These are phyloP conservation scores for Anguilla japonica DNA, from an alignment of 2,113 vertebrate genomes.

Conservation along the genomic window DNA sequence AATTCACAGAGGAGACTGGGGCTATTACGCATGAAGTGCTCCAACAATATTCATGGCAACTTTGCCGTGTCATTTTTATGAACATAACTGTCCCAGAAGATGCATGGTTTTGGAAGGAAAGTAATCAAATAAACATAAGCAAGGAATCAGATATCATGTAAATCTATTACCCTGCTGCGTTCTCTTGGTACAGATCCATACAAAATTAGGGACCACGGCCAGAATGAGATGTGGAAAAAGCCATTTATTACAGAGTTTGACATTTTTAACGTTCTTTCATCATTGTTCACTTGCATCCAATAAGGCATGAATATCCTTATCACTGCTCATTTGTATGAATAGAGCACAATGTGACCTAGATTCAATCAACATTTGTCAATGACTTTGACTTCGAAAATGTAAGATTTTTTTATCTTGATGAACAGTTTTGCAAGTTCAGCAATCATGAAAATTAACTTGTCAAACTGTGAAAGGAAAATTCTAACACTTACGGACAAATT, in stretches of 20 bases:
- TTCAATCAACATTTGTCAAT: not conserved
- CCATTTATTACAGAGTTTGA: not conserved
- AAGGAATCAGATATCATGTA: not conserved
- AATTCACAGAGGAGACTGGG: not conserved
- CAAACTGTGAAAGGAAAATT: not conserved
- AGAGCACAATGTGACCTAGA: not conserved
- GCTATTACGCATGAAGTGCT: not conserved
- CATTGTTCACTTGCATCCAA: not conserved
- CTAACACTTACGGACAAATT: too few species aligned
- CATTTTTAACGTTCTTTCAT: not conserved
- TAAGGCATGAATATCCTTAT: not conserved
- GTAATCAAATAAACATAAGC: slow-evolving; percentile 11
- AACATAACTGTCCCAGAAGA: not conserved
- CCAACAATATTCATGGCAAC: not conserved
- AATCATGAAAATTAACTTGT: not conserved
- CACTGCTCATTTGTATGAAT: not conserved
- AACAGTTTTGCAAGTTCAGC: too few species aligned
- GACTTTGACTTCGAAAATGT: not conserved
- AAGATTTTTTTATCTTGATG: too few species aligned
- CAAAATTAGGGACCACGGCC: not conserved
- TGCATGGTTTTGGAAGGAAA: slow-evolving; percentile 1
- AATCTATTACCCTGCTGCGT: not conserved
- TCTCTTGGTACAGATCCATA: slow-evolving; percentile 2
- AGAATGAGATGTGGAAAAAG: not conserved
- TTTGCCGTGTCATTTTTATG: slow-evolving; percentile 4